These are phyloP conservation scores for Eremobia ochroleuca DNA, from an alignment of 2,888 invertebrate genomes.

Conservation along the genomic window DNA sequence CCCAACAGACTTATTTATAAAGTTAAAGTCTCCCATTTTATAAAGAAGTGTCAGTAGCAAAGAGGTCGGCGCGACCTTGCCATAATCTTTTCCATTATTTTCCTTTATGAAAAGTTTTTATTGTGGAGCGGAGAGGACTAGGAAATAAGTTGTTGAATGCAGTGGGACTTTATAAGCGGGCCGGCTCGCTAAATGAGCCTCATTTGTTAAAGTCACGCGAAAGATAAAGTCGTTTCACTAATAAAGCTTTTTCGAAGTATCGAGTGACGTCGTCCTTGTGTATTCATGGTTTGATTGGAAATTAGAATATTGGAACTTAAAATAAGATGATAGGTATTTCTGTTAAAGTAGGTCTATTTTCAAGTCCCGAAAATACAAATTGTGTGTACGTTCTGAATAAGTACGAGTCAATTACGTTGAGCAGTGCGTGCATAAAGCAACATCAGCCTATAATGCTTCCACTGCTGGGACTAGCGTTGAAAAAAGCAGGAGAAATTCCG, in stretches of 20 bases:
- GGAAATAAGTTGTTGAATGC: conserved; percentile 73
- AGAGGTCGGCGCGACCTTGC: conserved; percentile 38
- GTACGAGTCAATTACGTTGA: not conserved
- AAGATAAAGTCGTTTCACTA: conserved; percentile 76
- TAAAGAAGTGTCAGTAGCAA: conserved; percentile 43
- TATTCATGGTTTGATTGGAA: conserved; percentile 21
- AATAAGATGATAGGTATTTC: not conserved
- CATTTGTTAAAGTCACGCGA: conserved; percentile 85
- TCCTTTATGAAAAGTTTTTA: conserved; percentile 64
- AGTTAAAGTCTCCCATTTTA: conserved; percentile 34
- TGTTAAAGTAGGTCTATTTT: not conserved
- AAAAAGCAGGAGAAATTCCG: too few species aligned
- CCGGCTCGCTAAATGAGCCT: conserved; percentile 81
- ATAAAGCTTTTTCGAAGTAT: conserved; percentile 75
- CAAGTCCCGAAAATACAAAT: not conserved
- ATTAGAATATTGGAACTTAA: conserved; percentile 29
- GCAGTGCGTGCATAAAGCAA: not conserved
- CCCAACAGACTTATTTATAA: conserved; percentile 31
- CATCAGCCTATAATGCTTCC: too few species aligned
- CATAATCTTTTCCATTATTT: conserved; percentile 63
- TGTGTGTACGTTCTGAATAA: not conserved
- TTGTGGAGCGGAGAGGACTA: conserved; percentile 50
- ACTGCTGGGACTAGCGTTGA: not conserved
- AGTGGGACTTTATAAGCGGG: conserved; percentile 68
- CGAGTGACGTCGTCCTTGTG: conserved; percentile 34